A percentile compares a stretch with the other conserved stretches of the same genome.
Evolutionary conservation across 1,140 invertebrate species (phyloP).

Genomic region (Ostrea edulis): DNA sequence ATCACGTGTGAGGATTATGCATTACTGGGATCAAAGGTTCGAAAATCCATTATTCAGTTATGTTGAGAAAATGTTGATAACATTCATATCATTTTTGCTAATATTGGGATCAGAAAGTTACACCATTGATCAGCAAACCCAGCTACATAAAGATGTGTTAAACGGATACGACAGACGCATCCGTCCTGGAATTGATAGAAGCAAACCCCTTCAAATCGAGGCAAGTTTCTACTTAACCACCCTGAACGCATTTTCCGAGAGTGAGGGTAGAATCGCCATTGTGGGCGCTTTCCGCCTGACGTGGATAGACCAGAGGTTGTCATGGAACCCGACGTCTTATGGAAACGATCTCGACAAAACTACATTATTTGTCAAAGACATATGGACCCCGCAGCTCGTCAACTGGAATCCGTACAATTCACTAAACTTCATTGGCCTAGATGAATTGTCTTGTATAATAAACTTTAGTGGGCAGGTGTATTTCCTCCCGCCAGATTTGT

Average conservation of each 20-base stretch:
- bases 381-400: constrained; percentile 48
- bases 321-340: constrained; percentile 41
- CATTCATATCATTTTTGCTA: neutral
- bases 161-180: constrained; percentile 31
- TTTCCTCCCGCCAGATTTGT: constrained; percentile 23
- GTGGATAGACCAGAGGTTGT: constrained; percentile 28
- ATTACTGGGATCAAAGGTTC: no score
- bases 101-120: neutral
- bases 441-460: neutral
- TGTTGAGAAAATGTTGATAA: no score
- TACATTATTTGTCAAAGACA: neutral
- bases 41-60: neutral
- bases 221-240: neutral
- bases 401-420: constrained; percentile 43
- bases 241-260: constrained; percentile 47
- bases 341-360: neutral
- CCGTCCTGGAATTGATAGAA: constrained; percentile 17
- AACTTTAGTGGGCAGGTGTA: neutral
- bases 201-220: neutral
- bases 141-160: constrained; percentile 1
- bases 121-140: neutral
- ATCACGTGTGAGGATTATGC: no score
- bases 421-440: neutral
- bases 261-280: constrained; percentile 30
- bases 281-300: constrained; percentile 19